Percentiles rank a stretch among this genome's conserved stretches.
These are phyloP conservation scores for Ormyrus thymus DNA, from an alignment of 2,888 invertebrate species.

Conservation along the genomic window DNA sequence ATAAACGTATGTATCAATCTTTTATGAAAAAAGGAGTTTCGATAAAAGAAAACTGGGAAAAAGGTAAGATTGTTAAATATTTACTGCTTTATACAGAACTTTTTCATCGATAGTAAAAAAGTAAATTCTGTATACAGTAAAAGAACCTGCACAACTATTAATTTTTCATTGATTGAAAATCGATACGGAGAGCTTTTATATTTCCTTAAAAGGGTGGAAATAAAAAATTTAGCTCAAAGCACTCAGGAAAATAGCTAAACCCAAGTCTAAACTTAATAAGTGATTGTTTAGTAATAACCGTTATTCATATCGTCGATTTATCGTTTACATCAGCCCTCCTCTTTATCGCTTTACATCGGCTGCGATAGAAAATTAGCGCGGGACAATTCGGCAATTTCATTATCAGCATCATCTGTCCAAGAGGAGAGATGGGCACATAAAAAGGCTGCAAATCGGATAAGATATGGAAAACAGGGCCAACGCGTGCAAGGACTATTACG, in stretches of 20 bases:
- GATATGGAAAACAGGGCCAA: conserved; percentile 23
- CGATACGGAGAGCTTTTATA: conserved; percentile 1
- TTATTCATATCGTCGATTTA: no score
- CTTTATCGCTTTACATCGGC: not conserved
- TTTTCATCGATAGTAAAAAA: not conserved
- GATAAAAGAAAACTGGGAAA: no score
- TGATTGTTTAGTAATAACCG: conserved; percentile 5
- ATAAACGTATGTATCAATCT: no score
- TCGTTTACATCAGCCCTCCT: no score
- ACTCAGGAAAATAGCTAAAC: conserved; percentile 5
- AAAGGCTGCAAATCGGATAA: conserved; percentile 1
- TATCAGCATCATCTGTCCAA: not conserved
- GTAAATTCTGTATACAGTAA: not conserved
- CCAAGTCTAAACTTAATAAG: not conserved
- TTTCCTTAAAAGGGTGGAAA: not conserved
- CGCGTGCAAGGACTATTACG: conserved; percentile 36
- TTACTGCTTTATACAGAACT: not conserved
- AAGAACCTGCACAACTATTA: conserved; percentile 8
- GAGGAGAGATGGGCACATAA: not conserved
- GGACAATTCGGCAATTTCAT: conserved; percentile 1
- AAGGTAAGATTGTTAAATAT: no score
- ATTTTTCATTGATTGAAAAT: conserved; percentile 18
- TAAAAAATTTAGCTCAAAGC: conserved; percentile 13
- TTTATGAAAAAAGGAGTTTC: no score
- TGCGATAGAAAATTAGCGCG: not conserved